Evolutionary conservation across 2,888 invertebrate species (phyloP).

Genomic region (Euspilapteryx auroguttella): DNA sequence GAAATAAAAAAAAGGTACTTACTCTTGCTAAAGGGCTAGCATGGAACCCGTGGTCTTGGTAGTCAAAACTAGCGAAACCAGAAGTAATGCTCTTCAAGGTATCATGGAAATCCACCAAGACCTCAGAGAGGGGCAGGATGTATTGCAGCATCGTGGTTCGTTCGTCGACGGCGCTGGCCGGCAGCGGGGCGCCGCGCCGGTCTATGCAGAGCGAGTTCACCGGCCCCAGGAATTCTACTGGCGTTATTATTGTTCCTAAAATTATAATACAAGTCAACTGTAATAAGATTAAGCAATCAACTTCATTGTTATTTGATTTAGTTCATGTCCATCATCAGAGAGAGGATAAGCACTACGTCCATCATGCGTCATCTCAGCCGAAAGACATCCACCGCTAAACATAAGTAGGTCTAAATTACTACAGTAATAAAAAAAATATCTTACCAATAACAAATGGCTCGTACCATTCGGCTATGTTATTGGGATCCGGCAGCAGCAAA

Average conservation of each 20-base stretch:
- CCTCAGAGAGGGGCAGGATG: slow-evolving; percentile 87
- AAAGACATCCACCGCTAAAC: no score
- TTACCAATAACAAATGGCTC: slow-evolving; percentile 86
- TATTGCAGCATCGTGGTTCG: slow-evolving; percentile 80
- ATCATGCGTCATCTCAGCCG: no score
- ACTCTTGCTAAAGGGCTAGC: slow-evolving; percentile 78
- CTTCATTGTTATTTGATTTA: no score
- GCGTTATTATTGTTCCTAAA: slow-evolving; percentile 85
- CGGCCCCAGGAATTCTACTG: slow-evolving; percentile 71
- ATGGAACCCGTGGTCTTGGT: slow-evolving; percentile 86
- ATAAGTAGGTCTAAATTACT: no score
- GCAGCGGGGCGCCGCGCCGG: slow-evolving; percentile 65
- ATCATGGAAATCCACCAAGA: slow-evolving; percentile 95
- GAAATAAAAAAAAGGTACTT: no score
- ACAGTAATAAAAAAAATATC: no score
- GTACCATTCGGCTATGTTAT: slow-evolving; percentile 71
- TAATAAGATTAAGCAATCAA: no score
- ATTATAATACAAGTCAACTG: no score
- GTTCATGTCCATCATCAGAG: no score
- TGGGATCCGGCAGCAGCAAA: slow-evolving; percentile 66
- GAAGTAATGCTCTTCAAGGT: slow-evolving; percentile 85
- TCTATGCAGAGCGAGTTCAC: slow-evolving; percentile 76
- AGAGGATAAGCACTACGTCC: no score
- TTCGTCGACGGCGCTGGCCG: slow-evolving; percentile 78
- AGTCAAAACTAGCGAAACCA: slow-evolving; percentile 95